Evolutionary conservation across 2,113 vertebrate species (phyloP), one percentile per base, ranked within the genome.

Genomic region (Ctenomys sociabilis): DNA sequence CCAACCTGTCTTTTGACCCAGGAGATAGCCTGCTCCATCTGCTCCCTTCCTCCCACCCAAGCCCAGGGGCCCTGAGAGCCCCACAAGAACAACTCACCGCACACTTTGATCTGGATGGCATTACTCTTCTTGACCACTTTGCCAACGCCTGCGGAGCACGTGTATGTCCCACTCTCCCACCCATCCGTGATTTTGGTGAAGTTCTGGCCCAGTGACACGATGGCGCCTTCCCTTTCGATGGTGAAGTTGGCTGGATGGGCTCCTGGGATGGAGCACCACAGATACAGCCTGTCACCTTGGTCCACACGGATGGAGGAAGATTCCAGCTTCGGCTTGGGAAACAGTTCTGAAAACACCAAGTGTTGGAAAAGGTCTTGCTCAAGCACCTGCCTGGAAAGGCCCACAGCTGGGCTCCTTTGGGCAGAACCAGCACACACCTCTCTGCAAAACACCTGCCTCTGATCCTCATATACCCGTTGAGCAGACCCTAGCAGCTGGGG

Each of bases 241-340:
- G 97, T 93, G 85, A 97, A 97, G 73, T 96, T 95, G 83, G 90
- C 94, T 8, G 2, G 2, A 14, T 77, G 93, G 0, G 49, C n/a
- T 49, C 96, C 97, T 14, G 85, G 77, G 68, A 97, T 54, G 14
- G 63, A 92, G 90, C 97, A 98, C 26, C 37, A 84, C 43, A 98
- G 45, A 73, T 40, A 9, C 80, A 98, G 37, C 7, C 0, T 43
- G 14, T 81, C 63, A 0, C 96, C 97, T 45, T 97, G 88, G 64
- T 98, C 97, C 83, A 98, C 94, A 17, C 0, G 57, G 10, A 8
- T 35, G 78, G 95, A 22, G 1, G 92, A 89, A 77, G 64, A 54
- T 37, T 96, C 85, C 92, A 98, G 92, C 90, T 89, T 90, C 0
- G 97, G 97, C 64, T 95, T 97, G 85, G 97, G 86, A 95, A 98